Evolutionary conservation across 53 echinoderm and acorn worm species (phyloP).

Genomic region (Zoroaster sp.): DNA sequence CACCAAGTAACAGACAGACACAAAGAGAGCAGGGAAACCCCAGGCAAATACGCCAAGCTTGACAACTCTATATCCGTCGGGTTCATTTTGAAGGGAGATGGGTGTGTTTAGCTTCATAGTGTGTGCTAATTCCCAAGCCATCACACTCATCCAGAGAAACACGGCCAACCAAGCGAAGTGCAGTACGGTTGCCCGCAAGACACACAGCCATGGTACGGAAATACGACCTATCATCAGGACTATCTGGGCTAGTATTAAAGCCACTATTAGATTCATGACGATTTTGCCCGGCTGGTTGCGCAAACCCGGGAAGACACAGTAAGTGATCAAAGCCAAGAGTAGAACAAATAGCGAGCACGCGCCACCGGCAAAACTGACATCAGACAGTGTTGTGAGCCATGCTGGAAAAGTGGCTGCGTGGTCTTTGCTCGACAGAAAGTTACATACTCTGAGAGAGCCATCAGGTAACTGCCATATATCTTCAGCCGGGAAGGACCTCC

Average conservation of each 20-base stretch:
- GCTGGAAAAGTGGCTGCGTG: not conserved
- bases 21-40: slow-evolving; percentile 53
- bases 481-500: not conserved
- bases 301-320: not conserved
- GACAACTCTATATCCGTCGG: not conserved
- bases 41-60: slow-evolving; percentile 44
- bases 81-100: not conserved
- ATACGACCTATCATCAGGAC: not conserved
- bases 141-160: slow-evolving; percentile 59
- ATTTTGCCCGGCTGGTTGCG: slow-evolving; percentile 10
- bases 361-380: not conserved
- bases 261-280: slow-evolving; percentile 2
- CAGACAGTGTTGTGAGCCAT: slow-evolving; percentile 18
- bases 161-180: slow-evolving; percentile 59
- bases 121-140: slow-evolving; percentile 21
- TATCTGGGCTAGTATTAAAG: not conserved
- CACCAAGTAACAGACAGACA: slow-evolving; percentile 20
- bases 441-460: not conserved
- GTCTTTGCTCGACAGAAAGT: not conserved
- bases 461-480: slow-evolving; percentile 29
- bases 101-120: not conserved
- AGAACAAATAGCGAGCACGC: not conserved
- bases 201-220: slow-evolving; percentile 10
- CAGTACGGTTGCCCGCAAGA: not conserved
- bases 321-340: not conserved